Percentiles rank a stretch among this genome's conserved stretches.
Evolutionary conservation across 2,113 vertebrate genomes (phyloP).

Genomic region (Struthio camelus): DNA sequence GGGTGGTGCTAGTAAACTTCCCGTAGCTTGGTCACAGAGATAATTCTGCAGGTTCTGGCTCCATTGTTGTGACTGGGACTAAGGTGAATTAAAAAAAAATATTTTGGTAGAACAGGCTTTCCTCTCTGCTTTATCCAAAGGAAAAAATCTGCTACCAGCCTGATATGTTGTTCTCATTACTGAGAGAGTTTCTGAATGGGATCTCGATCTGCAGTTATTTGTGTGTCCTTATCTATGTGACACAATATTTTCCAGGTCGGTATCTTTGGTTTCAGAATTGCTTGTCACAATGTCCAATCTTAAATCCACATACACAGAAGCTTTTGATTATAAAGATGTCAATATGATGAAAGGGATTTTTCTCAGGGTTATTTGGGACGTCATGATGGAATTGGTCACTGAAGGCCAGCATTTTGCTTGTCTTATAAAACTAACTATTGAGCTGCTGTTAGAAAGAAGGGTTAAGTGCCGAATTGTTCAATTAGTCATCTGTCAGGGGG

Average conservation of each 20-base stretch:
- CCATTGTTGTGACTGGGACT: slow-evolving; percentile 31
- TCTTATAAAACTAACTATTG: not conserved
- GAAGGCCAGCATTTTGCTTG: not conserved
- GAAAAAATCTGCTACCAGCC: not conserved
- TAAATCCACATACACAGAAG: not conserved
- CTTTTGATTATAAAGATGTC: not conserved
- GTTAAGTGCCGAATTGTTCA: not conserved
- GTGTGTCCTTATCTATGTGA: not conserved
- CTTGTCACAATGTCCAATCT: not conserved
- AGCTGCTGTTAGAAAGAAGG: not conserved
- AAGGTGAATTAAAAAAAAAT: slow-evolving; percentile 39
- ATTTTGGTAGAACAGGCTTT: not conserved
- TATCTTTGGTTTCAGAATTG: not conserved
- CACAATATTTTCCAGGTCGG: not conserved
- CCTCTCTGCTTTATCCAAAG: slow-evolving; percentile 35
- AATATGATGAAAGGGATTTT: not conserved
- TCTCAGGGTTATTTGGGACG: not conserved
- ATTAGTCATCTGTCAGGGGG: accelerated
- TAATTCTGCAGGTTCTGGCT: slow-evolving; percentile 10
- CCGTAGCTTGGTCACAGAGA: slow-evolving; percentile 37
- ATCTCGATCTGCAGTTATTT: not conserved
- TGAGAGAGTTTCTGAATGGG: not conserved
- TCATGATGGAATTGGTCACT: not conserved
- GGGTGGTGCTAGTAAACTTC: slow-evolving; percentile 65
- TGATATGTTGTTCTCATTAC: not conserved